Conservation (phyloP, 2,113 vertebrate genomes). For the Nettapus auritus region DNA sequence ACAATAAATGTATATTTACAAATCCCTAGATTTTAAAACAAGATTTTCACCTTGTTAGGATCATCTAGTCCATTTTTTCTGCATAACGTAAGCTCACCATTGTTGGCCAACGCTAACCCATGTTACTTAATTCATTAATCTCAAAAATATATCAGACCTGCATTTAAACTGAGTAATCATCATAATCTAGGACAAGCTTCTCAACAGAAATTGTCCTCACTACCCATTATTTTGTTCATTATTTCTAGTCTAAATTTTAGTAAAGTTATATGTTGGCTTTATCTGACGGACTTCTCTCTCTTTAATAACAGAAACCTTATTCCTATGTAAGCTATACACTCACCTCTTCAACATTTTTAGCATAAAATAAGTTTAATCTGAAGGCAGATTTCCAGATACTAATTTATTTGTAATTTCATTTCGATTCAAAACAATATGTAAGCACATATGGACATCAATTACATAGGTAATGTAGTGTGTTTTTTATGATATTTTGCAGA, state of each 20-base stretch:
- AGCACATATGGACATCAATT: not conserved
- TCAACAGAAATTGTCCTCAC: not conserved
- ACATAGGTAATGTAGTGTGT: not conserved
- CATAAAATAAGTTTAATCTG: not conserved
- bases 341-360: not conserved
- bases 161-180: not conserved
- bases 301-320: not conserved
- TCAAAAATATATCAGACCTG: not conserved
- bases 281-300: not conserved
- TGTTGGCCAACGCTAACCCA: not conserved
- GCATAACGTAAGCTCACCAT: not conserved
- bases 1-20: not conserved
- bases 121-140: not conserved
- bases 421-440: not conserved
- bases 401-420: not conserved
- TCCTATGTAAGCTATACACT: not conserved
- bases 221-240: not conserved
- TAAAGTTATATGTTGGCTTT: not conserved
- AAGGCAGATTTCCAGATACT: not conserved
- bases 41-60: not conserved
- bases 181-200: not conserved
- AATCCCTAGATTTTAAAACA: not conserved
- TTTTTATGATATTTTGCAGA: not conserved
- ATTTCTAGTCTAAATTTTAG: not conserved
- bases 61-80: not conserved